Percentiles rank a stretch among this genome's conserved stretches.
These are phyloP conservation scores for Phlogophora meticulosa DNA, from an alignment of 2,888 invertebrate genomes.

Conservation along the genomic window DNA sequence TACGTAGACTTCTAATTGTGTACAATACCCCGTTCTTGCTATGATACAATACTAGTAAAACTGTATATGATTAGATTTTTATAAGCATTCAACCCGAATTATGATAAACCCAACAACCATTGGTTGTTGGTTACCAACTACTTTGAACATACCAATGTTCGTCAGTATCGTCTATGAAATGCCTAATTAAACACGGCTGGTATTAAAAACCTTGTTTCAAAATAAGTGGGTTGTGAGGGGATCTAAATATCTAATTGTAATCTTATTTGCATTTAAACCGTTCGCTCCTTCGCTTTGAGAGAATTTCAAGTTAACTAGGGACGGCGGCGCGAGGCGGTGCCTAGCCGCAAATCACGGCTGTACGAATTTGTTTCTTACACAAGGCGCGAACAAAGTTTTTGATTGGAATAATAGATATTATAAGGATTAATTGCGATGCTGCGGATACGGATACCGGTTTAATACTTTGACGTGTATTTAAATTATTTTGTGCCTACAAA, in stretches of 20 bases:
- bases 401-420: conserved; percentile 66
- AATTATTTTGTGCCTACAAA: conserved; percentile 19
- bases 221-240: conserved; percentile 75
- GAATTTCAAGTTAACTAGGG: conserved; percentile 70
- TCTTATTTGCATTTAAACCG: conserved; percentile 82
- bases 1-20: conserved; percentile 32
- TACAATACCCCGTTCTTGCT: conserved; percentile 1
- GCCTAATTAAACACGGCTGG: conserved; percentile 73
- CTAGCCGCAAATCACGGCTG: conserved; percentile 65
- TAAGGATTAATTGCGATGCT: conserved; percentile 56
- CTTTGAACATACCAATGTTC: conserved; percentile 53
- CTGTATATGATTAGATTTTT: background rate
- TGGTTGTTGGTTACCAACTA: too few species aligned
- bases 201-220: conserved; percentile 76
- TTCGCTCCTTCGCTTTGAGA: conserved; percentile 70
- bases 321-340: conserved; percentile 54
- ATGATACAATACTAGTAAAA: background rate
- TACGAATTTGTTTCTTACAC: conserved; percentile 68
- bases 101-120: too few species aligned
- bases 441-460: conserved; percentile 42
- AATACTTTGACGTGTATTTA: conserved; percentile 22
- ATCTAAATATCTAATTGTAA: conserved; percentile 83
- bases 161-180: conserved; percentile 65
- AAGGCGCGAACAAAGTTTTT: conserved; percentile 60
- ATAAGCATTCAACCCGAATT: too few species aligned